Evolutionary conservation across 1,140 invertebrate species (phyloP).

Genomic region (Drosophila gunungcola): DNA sequence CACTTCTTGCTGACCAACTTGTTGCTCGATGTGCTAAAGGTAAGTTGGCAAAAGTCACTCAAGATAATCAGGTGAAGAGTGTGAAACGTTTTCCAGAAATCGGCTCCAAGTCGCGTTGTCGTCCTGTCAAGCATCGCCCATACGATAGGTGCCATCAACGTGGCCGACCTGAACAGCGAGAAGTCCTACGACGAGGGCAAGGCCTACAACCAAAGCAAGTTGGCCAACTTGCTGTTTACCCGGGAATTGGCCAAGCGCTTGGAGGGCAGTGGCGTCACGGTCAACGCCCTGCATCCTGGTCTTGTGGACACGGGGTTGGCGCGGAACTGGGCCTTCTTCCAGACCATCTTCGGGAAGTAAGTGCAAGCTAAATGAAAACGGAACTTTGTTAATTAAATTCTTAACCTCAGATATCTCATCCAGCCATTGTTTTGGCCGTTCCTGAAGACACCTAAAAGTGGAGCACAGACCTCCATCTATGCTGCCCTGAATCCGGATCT

Average conservation of each 20-base stretch:
- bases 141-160: conserved; percentile 89
- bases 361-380: background rate
- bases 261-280: conserved; percentile 90
- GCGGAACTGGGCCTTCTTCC: conserved; percentile 87
- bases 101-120: conserved; percentile 91
- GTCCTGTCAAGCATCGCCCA: conserved; percentile 91
- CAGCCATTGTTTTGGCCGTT: conserved; percentile 92
- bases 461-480: conserved; percentile 91
- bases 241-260: conserved; percentile 90
- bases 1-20: conserved; percentile 96
- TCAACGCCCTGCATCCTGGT: conserved; percentile 95
- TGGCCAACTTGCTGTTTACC: conserved; percentile 95
- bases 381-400: conserved; percentile 7
- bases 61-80: background rate
- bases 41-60: conserved; percentile 2
- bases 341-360: conserved; percentile 73
- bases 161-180: conserved; percentile 91
- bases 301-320: conserved; percentile 92
- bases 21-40: conserved; percentile 91
- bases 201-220: conserved; percentile 95
- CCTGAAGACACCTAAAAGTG: conserved; percentile 89
- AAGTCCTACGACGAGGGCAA: conserved; percentile 88
- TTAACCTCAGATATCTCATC: conserved; percentile 86
- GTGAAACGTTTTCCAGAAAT: conserved; percentile 85
- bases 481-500: conserved; percentile 90